Conservation (phyloP, 1,140 invertebrate species). For the Babylonia areolata region DNA sequence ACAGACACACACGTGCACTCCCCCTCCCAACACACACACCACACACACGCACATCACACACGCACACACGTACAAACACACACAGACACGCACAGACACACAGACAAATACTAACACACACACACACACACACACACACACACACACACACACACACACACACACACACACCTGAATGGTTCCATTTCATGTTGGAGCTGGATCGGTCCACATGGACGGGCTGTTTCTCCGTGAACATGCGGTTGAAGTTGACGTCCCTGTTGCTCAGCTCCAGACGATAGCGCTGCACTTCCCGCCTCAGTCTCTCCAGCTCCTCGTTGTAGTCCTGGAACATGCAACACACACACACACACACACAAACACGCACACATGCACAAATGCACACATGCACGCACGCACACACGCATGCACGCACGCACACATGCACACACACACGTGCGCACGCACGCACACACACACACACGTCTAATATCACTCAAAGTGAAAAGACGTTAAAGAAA, state of each 20-base stretch:
- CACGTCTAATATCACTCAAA: not conserved
- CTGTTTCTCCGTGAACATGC: constrained; percentile 70
- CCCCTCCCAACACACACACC: no score
- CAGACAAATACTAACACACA: no score
- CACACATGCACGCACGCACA: not conserved
- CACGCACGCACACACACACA: not conserved
- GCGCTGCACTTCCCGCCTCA: constrained; percentile 66
- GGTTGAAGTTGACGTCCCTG: constrained; percentile 73
- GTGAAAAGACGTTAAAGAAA: no score
- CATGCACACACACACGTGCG: not conserved
- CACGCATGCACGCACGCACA: not conserved
- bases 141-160: not conserved
- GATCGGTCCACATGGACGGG: constrained; percentile 65
- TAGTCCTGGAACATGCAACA: constrained; percentile 21
- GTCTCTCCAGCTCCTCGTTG: constrained; percentile 69
- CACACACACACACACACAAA: constrained; percentile 5
- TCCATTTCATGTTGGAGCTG: constrained; percentile 43
- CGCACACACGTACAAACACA: no score
- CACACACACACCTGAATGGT: not conserved
- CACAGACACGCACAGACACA: no score
- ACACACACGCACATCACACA: no score
- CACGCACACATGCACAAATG: not conserved
- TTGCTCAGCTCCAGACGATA: constrained; percentile 73
- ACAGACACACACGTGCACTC: no score
- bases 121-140: no score